A percentile compares a stretch with the other conserved stretches of the same genome.
phyloP scores from a whole-genome alignment of 2,888 invertebrate genomes.

The Torymus tubicola region DNA sequence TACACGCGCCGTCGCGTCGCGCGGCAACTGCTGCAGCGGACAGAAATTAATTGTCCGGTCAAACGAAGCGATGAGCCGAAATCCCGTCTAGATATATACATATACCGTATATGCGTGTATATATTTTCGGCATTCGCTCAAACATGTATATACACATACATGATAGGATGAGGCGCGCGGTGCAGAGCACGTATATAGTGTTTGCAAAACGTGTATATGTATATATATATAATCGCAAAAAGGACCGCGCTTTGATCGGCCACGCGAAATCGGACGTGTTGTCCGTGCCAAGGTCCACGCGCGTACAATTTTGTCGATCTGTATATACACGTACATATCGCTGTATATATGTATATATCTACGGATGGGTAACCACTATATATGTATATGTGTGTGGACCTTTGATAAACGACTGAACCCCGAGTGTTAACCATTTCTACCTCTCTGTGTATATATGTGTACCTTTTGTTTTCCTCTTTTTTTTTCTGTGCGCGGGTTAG shows the following conservation, averaged over 20 bases:
- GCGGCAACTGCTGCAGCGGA: background rate
- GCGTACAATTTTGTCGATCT: background rate
- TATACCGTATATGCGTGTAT: background rate
- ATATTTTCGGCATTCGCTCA: too few species aligned
- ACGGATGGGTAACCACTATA: too few species aligned
- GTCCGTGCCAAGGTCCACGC: background rate
- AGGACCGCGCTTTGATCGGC: constrained; percentile 44
- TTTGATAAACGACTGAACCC: too few species aligned
- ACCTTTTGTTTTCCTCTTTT: too few species aligned
- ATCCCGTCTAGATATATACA: background rate
- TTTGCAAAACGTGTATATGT: constrained; percentile 28
- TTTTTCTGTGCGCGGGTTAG: too few species aligned
- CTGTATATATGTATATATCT: too few species aligned
- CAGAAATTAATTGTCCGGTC: constrained; percentile 29
- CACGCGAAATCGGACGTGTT: constrained; percentile 40
- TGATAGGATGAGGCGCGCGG: too few species aligned
- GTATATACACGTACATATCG: too few species aligned
- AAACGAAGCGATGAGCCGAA: background rate
- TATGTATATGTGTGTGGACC: too few species aligned
- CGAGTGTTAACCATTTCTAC: too few species aligned
- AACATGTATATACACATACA: background rate
- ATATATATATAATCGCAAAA: constrained; percentile 52
- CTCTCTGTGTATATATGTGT: too few species aligned
- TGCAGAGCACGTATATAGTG: background rate
- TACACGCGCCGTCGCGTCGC: background rate